phyloP scores from a whole-genome alignment of 2,113 vertebrate genomes.

The Zosterops hypoxanthus region DNA sequence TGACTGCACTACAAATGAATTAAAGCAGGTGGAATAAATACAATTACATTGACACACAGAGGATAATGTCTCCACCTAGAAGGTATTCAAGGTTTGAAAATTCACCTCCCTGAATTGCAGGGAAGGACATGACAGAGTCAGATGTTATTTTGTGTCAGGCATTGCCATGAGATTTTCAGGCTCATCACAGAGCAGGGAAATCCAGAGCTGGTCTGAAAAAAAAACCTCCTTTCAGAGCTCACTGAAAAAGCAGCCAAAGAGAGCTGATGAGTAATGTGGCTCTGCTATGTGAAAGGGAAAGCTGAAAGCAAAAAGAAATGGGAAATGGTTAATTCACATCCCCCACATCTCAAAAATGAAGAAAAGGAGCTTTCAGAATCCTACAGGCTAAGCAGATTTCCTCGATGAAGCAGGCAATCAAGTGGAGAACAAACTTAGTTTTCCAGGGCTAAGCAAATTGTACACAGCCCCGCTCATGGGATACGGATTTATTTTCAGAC shows the following conservation, averaged over 20 bases:
- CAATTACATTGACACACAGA: neutral
- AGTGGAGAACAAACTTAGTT: slow-evolving; percentile 4
- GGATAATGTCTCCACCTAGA: neutral
- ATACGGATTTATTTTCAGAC: slow-evolving; percentile 33
- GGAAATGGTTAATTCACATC: slow-evolving; percentile 41
- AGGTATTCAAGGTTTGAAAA: neutral
- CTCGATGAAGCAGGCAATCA: slow-evolving; percentile 38
- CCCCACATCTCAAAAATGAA: neutral
- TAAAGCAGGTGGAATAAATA: neutral
- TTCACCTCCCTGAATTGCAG: neutral
- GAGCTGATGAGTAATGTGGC: neutral
- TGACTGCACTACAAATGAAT: neutral
- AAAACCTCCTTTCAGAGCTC: neutral
- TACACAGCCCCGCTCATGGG: neutral
- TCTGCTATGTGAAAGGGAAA: slow-evolving; percentile 10
- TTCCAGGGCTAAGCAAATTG: slow-evolving; percentile 35
- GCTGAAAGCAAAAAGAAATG: slow-evolving; percentile 19
- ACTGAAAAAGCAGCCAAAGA: slow-evolving; percentile 21
- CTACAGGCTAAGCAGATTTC: slow-evolving; percentile 18
- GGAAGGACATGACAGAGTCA: neutral
- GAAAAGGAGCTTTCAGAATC: neutral
- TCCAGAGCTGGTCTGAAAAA: neutral
- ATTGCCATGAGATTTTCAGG: neutral
- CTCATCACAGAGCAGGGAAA: neutral
- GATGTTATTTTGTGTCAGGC: neutral